These are phyloP conservation scores for Platanista minor DNA, from an alignment of 2,113 vertebrate species.

Conservation along the genomic window DNA sequence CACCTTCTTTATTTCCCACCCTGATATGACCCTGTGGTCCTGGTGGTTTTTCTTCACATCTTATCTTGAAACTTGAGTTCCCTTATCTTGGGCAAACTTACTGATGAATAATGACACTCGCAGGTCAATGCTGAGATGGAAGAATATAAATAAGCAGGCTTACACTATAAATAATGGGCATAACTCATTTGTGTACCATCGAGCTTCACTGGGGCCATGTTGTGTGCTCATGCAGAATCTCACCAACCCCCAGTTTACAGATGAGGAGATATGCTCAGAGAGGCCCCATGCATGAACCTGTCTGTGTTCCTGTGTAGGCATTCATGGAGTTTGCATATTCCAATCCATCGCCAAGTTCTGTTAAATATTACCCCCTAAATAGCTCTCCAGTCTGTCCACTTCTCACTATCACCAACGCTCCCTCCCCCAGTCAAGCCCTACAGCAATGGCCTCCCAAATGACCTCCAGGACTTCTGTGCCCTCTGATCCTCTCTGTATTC, in stretches of 20 bases:
- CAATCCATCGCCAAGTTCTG: not conserved
- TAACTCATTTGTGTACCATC: not conserved
- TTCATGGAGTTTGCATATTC: not conserved
- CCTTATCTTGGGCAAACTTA: not conserved
- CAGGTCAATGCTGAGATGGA: not conserved
- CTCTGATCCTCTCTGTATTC: not conserved
- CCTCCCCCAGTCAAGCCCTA: not conserved
- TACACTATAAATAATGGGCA: not conserved
- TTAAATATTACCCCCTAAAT: not conserved
- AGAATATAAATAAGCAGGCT: not conserved
- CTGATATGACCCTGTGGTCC: not conserved
- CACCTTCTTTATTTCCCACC: not conserved
- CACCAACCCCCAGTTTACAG: not conserved
- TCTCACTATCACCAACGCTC: not conserved
- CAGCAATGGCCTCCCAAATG: not conserved
- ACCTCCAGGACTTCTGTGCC: not conserved
- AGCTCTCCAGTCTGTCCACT: not conserved
- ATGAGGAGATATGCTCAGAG: not conserved
- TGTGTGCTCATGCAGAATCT: not conserved
- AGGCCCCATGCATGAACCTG: not conserved
- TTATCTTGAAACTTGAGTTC: not conserved
- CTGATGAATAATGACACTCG: not conserved
- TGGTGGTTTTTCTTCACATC: not conserved
- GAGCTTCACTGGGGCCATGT: not conserved
- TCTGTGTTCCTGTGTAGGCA: not conserved